Conservation (phyloP, 2,888 invertebrate genomes). For the Nebria brevicollis region DNA sequence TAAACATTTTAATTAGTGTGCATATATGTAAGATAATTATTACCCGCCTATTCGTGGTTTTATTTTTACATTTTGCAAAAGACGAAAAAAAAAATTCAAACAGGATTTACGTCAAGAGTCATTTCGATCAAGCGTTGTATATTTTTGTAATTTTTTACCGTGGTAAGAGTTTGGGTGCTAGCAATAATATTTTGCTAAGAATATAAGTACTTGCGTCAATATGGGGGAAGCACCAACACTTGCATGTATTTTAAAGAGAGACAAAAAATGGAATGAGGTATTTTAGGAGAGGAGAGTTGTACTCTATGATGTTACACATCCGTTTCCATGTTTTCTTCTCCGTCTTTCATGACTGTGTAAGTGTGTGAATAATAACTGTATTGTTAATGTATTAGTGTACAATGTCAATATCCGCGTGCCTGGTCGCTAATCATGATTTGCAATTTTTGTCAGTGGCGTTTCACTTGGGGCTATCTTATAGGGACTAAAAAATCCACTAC, state of each 20-base stretch:
- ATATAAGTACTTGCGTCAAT: conserved; percentile 3
- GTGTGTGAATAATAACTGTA: conserved; percentile 7
- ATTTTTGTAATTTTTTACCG: not conserved
- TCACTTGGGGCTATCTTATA: not conserved
- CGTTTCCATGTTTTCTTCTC: conserved; percentile 7
- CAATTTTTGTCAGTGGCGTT: conserved; percentile 20
- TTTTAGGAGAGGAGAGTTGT: not conserved
- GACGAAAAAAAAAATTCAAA: not conserved
- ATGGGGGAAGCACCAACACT: conserved; percentile 1
- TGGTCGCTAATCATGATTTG: conserved; percentile 15
- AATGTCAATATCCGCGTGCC: conserved; percentile 33
- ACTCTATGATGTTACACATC: conserved; percentile 12
- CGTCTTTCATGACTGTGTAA: not conserved
- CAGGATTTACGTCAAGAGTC: not conserved
- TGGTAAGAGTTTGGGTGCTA: not conserved
- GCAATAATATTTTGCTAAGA: not conserved
- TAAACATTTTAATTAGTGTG: no score
- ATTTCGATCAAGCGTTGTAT: not conserved
- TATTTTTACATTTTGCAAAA: not conserved
- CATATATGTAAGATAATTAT: no score
- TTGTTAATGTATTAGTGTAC: not conserved
- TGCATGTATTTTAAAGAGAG: not conserved
- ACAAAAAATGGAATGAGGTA: not conserved
- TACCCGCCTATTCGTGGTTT: no score
- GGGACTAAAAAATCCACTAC: not conserved